A percentile compares a stretch with the other conserved stretches of the same genome.
Conservation (phyloP, 2,888 invertebrate species). For the Xestia rhomboidea region DNA sequence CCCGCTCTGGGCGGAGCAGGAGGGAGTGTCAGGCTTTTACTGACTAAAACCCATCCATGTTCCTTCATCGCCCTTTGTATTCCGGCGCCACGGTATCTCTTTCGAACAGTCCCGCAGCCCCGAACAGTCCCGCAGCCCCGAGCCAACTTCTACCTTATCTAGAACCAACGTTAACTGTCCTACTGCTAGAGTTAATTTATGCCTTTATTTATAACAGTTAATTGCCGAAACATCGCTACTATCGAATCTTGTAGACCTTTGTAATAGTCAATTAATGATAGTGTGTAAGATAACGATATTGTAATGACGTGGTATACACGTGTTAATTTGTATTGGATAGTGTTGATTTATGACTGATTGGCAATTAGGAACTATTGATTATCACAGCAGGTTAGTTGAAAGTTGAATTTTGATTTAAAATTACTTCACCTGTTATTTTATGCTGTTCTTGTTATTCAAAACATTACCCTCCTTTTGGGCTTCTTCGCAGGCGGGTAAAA, state of each 20-base stretch:
- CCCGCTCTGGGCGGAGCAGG: too few species aligned
- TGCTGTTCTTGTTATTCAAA: not conserved
- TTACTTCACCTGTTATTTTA: not conserved
- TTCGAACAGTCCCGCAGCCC: too few species aligned
- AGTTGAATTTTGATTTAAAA: not conserved
- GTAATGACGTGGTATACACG: not conserved
- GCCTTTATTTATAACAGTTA: not conserved
- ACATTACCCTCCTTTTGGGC: not conserved
- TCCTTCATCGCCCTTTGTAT: too few species aligned
- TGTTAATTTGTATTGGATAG: constrained; percentile 6
- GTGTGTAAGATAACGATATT: constrained; percentile 27
- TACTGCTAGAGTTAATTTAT: not conserved
- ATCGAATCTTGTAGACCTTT: constrained; percentile 9
- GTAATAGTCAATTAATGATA: constrained; percentile 7
- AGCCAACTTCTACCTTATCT: not conserved
- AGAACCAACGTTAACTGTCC: not conserved
- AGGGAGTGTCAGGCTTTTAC: too few species aligned
- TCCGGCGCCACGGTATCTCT: too few species aligned
- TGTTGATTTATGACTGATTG: not conserved
- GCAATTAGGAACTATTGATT: not conserved
- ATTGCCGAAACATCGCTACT: not conserved
- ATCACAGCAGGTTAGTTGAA: not conserved
- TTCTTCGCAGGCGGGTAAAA: not conserved
- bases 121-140: too few species aligned
- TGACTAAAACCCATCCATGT: too few species aligned